phyloP scores from a whole-genome alignment of 2,797 vertebrate species.

The Rhyacichthys aspro region DNA sequence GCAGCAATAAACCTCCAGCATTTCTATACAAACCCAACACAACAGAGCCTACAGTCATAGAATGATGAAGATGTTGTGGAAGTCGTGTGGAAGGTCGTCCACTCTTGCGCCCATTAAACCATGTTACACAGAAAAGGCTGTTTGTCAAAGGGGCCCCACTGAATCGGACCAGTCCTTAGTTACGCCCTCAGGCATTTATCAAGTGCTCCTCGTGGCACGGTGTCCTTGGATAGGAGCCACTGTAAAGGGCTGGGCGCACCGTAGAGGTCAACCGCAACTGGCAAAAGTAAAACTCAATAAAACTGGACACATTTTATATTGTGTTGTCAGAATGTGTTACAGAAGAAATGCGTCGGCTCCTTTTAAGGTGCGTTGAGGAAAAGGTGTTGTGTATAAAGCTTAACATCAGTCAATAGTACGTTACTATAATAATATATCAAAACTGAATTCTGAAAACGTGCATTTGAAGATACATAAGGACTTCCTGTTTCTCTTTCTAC shows the following conservation, averaged over 20 bases:
- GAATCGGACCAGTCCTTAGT: conserved; percentile 55
- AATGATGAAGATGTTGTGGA: conserved; percentile 56
- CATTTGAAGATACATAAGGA: no score
- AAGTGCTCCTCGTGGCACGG: conserved; percentile 36
- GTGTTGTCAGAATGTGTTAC: no score
- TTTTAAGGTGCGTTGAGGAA: no score
- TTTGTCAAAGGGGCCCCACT: conserved; percentile 51
- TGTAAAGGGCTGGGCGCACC: conserved; percentile 25
- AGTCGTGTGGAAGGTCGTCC: conserved; percentile 59
- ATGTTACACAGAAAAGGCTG: conserved; percentile 50
- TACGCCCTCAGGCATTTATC: conserved; percentile 57
- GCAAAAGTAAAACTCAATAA: neutral
- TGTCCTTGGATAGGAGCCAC: conserved; percentile 52
- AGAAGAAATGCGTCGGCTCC: no score
- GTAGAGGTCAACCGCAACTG: conserved; percentile 33
- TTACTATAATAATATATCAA: no score
- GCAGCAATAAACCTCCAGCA: neutral
- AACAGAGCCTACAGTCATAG: conserved; percentile 12
- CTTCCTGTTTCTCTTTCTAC: no score
- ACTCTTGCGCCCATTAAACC: conserved; percentile 52
- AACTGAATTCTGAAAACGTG: no score
- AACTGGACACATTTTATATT: no score
- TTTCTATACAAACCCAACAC: neutral
- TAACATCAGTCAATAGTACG: no score
- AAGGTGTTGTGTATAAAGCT: no score